Percentiles rank a stretch among this genome's conserved stretches.
These are phyloP conservation scores for Xylota segnis DNA, from an alignment of 2,888 invertebrate genomes.

Conservation along the genomic window DNA sequence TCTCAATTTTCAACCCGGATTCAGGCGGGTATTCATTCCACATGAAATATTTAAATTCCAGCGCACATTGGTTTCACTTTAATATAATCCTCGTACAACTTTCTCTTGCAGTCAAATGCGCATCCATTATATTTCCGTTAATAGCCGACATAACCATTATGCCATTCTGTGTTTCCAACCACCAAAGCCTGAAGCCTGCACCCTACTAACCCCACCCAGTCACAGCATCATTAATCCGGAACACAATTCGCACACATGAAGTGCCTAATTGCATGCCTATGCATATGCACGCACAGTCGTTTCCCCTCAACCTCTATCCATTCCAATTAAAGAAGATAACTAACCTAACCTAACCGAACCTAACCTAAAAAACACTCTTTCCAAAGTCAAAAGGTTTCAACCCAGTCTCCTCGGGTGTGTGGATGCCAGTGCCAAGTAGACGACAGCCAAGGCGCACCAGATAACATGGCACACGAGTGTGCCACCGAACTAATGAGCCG, in stretches of 20 bases:
- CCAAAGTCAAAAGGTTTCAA: constrained; percentile 65
- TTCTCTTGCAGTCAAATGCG: neutral
- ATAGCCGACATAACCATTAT: neutral
- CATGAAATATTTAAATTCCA: no score
- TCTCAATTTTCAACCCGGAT: no score
- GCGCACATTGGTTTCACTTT: neutral
- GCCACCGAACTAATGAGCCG: constrained; percentile 67
- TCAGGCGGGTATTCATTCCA: no score
- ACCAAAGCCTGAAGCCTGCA: neutral
- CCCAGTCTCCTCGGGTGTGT: constrained; percentile 3
- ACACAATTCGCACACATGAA: constrained; percentile 33
- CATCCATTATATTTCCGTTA: neutral
- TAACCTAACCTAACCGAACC: constrained; percentile 53
- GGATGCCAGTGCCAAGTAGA: constrained; percentile 36
- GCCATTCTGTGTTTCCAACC: neutral
- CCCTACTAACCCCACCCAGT: no score
- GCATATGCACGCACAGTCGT: constrained; percentile 15
- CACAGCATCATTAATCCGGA: constrained; percentile 43
- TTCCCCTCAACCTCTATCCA: constrained; percentile 10
- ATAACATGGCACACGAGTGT: constrained; percentile 12
- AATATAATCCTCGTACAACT: neutral
- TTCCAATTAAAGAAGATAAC: constrained; percentile 71
- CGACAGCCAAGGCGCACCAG: constrained; percentile 26
- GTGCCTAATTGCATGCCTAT: constrained; percentile 54
- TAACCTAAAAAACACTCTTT: constrained; percentile 52